phyloP scores from a whole-genome alignment of 2,113 vertebrate genomes.

The Heliornis fulica region DNA sequence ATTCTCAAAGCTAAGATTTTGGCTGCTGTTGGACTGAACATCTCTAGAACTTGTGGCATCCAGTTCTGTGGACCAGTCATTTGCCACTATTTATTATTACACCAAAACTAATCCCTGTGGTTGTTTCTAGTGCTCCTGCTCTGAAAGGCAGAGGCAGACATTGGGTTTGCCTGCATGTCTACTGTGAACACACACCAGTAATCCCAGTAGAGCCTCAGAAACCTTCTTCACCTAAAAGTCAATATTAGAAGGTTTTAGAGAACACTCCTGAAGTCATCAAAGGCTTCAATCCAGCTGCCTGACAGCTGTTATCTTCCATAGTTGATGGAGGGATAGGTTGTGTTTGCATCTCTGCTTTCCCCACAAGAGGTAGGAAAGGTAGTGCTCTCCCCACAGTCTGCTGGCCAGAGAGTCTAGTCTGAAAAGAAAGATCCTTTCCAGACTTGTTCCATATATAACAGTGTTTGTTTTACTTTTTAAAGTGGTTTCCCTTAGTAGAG shows the following conservation, averaged over 20 bases:
- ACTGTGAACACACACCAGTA: accelerated
- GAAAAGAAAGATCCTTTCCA: neutral
- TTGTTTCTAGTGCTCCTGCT: neutral
- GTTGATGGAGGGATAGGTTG: neutral
- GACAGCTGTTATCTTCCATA: neutral
- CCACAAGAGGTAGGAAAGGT: neutral
- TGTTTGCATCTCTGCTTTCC: neutral
- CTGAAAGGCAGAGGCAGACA: neutral
- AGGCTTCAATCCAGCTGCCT: neutral
- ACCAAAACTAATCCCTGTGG: neutral
- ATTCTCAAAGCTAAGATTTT: neutral
- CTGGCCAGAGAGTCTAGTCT: neutral
- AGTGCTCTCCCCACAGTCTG: neutral
- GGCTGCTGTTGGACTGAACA: neutral
- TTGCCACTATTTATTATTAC: neutral
- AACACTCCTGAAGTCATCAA: neutral
- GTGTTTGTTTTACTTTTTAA: neutral
- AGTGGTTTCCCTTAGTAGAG: neutral
- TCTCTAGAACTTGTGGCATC: neutral
- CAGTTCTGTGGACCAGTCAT: neutral
- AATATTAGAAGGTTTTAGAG: neutral
- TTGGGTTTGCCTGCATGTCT: neutral
- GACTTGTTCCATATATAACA: neutral
- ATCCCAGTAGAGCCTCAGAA: neutral
- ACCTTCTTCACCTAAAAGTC: neutral